phyloP scores from a whole-genome alignment of 1,140 invertebrate genomes.

The Brachionus sp. region DNA sequence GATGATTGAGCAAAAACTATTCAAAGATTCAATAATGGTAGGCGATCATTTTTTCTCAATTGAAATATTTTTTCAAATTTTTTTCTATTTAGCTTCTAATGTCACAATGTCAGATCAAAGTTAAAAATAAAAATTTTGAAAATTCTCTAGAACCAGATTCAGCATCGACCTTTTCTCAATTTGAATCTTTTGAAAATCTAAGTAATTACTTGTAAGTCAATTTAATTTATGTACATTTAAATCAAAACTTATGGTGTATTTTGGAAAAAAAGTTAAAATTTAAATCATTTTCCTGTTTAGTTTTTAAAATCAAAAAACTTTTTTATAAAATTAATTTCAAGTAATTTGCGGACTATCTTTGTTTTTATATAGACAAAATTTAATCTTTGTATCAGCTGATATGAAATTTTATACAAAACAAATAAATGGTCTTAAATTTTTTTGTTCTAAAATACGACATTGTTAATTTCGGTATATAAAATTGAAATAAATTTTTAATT shows the following conservation, averaged over 20 bases:
- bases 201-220: constrained; percentile 16
- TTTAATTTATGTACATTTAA: neutral
- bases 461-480: too few species aligned
- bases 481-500: too few species aligned
- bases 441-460: too few species aligned
- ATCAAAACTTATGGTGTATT: neutral
- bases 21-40: constrained; percentile 34
- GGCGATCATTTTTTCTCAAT: neutral
- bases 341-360: too few species aligned
- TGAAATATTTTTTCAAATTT: neutral
- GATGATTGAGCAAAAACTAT: constrained; percentile 41
- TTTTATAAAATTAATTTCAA: too few species aligned
- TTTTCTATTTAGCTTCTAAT: neutral
- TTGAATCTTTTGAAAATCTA: neutral
- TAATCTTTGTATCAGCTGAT: too few species aligned
- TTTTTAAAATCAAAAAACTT: too few species aligned
- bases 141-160: neutral
- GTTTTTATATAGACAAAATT: too few species aligned
- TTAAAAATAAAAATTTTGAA: constrained; percentile 1
- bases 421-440: too few species aligned
- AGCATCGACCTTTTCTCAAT: neutral
- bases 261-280: neutral
- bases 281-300: too few species aligned
- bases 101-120: neutral
- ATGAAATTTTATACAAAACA: too few species aligned